Evolutionary conservation across 2,888 invertebrate genomes (phyloP).

Genomic region (Cryptus viduatorius): DNA sequence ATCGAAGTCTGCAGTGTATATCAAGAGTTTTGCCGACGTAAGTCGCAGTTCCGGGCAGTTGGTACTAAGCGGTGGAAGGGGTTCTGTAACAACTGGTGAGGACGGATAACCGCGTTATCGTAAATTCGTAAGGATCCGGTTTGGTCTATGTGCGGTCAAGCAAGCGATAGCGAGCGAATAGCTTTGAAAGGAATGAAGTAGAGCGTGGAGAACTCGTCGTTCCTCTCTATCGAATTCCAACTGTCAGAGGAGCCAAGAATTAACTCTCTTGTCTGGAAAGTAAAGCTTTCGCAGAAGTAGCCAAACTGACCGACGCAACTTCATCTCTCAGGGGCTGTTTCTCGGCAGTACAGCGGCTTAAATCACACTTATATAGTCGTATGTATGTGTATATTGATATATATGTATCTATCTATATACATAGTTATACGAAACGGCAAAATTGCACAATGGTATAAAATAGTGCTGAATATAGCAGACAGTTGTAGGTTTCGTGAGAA

Average conservation of each 20-base stretch:
- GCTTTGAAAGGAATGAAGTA: slow-evolving; percentile 18
- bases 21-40: neutral
- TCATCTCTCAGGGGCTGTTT: neutral
- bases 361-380: neutral
- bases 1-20: neutral
- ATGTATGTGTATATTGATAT: neutral
- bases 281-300: neutral
- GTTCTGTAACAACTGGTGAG: slow-evolving; percentile 27
- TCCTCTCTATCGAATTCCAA: slow-evolving; percentile 23
- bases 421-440: neutral
- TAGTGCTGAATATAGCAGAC: neutral
- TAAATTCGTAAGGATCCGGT: slow-evolving; percentile 45
- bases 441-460: neutral
- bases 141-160: slow-evolving; percentile 42
- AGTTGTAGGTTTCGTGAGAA: slow-evolving; percentile 25
- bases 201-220: slow-evolving; percentile 10
- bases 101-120: slow-evolving; percentile 53
- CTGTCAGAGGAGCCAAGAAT: slow-evolving; percentile 22
- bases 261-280: slow-evolving; percentile 22
- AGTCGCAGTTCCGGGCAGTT: slow-evolving; percentile 5
- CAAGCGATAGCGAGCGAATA: slow-evolving; percentile 26
- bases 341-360: neutral
- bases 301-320: slow-evolving; percentile 12
- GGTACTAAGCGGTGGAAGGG: neutral
- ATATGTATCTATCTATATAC: no score